phyloP scores from a whole-genome alignment of 2,113 vertebrate species.

The Malurus melanocephalus region DNA sequence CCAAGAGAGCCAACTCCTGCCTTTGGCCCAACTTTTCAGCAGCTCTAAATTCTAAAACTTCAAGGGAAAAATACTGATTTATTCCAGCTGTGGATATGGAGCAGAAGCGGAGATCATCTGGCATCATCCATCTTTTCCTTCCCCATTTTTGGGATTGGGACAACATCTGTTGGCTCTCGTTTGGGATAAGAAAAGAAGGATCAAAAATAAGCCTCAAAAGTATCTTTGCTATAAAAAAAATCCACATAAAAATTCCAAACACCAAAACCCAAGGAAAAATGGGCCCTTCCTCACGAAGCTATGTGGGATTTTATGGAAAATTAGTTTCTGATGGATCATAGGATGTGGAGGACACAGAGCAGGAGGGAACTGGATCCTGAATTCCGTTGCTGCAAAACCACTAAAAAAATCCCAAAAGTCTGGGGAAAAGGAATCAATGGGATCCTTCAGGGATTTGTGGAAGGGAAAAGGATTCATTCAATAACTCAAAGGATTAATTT shows the following conservation, averaged over 20 bases:
- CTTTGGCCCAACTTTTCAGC: not conserved
- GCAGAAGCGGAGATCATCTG: not conserved
- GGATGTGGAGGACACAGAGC: not conserved
- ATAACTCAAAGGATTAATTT: not conserved
- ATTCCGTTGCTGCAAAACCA: not conserved
- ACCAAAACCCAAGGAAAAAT: not conserved
- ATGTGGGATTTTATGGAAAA: not conserved
- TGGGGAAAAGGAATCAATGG: not conserved
- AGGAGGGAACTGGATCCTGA: not conserved
- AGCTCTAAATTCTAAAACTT: slow-evolving; percentile 20
- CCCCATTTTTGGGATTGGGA: not conserved
- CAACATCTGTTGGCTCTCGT: not conserved
- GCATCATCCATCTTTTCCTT: not conserved
- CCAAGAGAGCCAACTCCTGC: not conserved
- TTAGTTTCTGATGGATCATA: not conserved
- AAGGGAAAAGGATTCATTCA: not conserved
- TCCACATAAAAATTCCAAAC: accelerated
- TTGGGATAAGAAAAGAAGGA: accelerated
- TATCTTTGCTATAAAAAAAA: not conserved
- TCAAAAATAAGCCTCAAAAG: not conserved
- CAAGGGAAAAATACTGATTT: not conserved
- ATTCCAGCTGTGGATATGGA: not conserved
- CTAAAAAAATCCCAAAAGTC: not conserved
- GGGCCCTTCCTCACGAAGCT: not conserved
- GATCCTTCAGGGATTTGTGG: not conserved